Evolutionary conservation across 2,888 invertebrate species (phyloP).

Genomic region (Pyrgus malvae): DNA sequence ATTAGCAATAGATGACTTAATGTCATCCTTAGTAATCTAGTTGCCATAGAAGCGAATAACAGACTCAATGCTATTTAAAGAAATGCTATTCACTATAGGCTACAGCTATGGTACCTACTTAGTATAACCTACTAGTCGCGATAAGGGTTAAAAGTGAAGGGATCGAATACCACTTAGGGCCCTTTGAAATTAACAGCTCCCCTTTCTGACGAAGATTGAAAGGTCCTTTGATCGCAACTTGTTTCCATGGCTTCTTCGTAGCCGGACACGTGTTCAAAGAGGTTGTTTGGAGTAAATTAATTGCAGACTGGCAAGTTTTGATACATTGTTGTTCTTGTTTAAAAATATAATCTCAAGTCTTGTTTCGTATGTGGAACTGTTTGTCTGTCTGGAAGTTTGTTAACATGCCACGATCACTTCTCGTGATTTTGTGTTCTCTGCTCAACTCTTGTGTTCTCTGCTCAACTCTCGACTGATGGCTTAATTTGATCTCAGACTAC

Average conservation of each 20-base stretch:
- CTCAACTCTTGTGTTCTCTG: too few species aligned
- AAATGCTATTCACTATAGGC: too few species aligned
- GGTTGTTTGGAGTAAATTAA: conserved; percentile 10
- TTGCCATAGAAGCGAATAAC: background rate
- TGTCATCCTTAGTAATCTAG: too few species aligned
- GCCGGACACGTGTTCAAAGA: conserved; percentile 15
- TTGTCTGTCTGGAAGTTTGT: background rate
- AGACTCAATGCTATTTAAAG: too few species aligned
- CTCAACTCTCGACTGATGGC: too few species aligned
- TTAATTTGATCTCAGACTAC: too few species aligned
- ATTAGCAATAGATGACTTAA: too few species aligned
- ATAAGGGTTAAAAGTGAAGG: conserved; percentile 11
- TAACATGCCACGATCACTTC: too few species aligned
- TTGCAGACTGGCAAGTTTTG: background rate
- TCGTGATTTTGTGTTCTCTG: too few species aligned
- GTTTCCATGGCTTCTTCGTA: conserved; percentile 5
- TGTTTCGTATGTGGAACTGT: background rate
- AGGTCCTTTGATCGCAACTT: conserved; percentile 9
- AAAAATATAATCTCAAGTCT: background rate
- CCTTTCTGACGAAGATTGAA: conserved; percentile 12
- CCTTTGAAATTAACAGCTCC: conserved; percentile 12
- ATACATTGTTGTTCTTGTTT: background rate
- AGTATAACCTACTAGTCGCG: background rate
- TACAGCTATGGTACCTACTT: too few species aligned
- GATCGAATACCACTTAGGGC: conserved; percentile 15